Base-by-base conservation (phyloP, 2,113 vertebrate species). In the Calypte anna region DNA sequence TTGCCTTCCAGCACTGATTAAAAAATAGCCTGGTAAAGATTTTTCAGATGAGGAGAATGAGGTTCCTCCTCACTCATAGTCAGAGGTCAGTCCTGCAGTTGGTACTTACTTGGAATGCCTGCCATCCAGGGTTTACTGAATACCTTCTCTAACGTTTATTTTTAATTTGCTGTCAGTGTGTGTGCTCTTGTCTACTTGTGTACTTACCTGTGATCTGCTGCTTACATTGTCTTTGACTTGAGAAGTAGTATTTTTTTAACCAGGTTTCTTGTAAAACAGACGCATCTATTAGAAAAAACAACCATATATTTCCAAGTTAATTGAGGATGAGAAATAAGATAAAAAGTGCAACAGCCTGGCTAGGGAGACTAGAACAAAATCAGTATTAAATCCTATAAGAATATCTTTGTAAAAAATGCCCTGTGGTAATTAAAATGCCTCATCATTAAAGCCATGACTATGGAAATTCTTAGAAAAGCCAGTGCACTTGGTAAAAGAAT, bases 181-280 rank as follows among this genome's bases (percentile, higher is more conserved):
- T 40, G 14, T 73, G 31, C 23, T 5, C 51, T 10, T 40, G 50
- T 50, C 13, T 54, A 58, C 54, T 82, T 85, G 36, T 79, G 31
- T 87, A 70, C 27, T 91, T 87, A 85, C 51, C 70, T 90, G n/a
- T 79, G n/a, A 89, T 90, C 44, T 57, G 10, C 59, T 80, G 67
- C 43, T 59, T 79, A 92, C 63, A 73, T 82, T 76, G 58, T 82
- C 70, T 90, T 85, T 66, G 70, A 87, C 58, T 82, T 94, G 72
- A 64, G 43, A 89, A 68, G 27, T 67, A 91, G 30, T 23, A 22
- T 69, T 92, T 87, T 73, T 17, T 81, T 82, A 86, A 86, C 82
- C 79, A 79, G 62, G 38, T 89, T 92, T 82, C 38, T 31, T 7
- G 43, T 10, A 10, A 72, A 86, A 86, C 18, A 4, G 46, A 79